Conservation (phyloP, 2,888 invertebrate genomes). For the Leucophenga maculata region DNA sequence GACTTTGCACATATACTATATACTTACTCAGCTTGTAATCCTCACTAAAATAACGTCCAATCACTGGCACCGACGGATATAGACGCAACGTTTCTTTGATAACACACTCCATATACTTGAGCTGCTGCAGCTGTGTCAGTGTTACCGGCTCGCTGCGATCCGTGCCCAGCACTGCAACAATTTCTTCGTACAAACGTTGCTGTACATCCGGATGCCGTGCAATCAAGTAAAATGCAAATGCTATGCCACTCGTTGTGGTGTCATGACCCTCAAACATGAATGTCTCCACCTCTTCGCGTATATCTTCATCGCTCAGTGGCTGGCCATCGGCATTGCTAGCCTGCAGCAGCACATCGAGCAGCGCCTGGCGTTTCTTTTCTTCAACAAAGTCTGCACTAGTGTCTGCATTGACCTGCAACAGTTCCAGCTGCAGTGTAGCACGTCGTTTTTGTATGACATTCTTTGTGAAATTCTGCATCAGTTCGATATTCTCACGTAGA, state of each 20-base stretch:
- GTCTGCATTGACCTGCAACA: slow-evolving; percentile 36
- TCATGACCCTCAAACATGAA: slow-evolving; percentile 79
- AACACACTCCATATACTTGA: slow-evolving; percentile 63
- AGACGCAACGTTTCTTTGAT: slow-evolving; percentile 63
- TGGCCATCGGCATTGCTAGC: slow-evolving; percentile 75
- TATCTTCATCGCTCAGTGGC: slow-evolving; percentile 75
- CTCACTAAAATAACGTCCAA: slow-evolving; percentile 54
- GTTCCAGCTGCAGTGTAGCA: slow-evolving; percentile 32
- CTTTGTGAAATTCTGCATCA: slow-evolving; percentile 62
- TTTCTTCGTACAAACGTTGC: slow-evolving; percentile 73
- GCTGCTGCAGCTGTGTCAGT: slow-evolving; percentile 52
- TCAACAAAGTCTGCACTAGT: slow-evolving; percentile 38
- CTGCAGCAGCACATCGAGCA: slow-evolving; percentile 79
- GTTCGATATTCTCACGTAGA: slow-evolving; percentile 44
- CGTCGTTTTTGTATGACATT: slow-evolving; percentile 54
- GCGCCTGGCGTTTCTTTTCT: slow-evolving; percentile 75
- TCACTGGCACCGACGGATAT: slow-evolving; percentile 64
- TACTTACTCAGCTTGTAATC: too few relatives aligned
- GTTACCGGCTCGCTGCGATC: slow-evolving; percentile 58
- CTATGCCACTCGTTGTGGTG: slow-evolving; percentile 75
- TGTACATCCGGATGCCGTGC: slow-evolving; percentile 74
- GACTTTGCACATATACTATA: too few relatives aligned
- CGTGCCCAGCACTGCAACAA: slow-evolving; percentile 71
- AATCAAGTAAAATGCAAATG: slow-evolving; percentile 73
- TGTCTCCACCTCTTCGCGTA: slow-evolving; percentile 81